Percentiles rank a stretch among this genome's conserved stretches.
These are phyloP conservation scores for Turnix velox DNA, from an alignment of 2,113 vertebrate genomes.

Conservation along the genomic window DNA sequence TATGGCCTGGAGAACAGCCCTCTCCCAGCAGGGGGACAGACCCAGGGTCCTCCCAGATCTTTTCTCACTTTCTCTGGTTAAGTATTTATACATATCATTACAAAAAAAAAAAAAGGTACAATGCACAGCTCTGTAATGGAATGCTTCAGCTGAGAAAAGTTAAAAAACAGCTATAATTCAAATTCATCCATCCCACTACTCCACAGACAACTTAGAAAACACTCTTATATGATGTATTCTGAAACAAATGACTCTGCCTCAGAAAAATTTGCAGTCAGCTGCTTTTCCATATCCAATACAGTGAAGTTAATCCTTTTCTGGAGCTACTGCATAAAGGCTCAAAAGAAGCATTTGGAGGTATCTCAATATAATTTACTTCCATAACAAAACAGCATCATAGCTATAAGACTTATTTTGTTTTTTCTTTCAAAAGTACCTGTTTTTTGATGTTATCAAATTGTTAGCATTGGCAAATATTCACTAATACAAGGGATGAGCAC, in stretches of 20 bases:
- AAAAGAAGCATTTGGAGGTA: background rate
- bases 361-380: background rate
- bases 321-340: background rate
- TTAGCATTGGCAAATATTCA: background rate
- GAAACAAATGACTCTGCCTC: background rate
- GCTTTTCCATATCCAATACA: background rate
- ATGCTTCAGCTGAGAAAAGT: background rate
- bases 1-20: background rate
- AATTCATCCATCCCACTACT: background rate
- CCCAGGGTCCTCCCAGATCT: background rate
- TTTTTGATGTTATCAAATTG: background rate
- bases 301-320: background rate
- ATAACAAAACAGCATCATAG: background rate
- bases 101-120: background rate
- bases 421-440: background rate
- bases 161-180: background rate
- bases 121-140: accelerated
- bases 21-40: background rate
- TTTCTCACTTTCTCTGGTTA: background rate
- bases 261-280: background rate
- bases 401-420: background rate
- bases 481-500: background rate
- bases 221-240: background rate
- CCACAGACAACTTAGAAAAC: background rate
- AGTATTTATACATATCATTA: background rate